Conservation (phyloP, 2,888 invertebrate species). For the Agrotis exclamationis region DNA sequence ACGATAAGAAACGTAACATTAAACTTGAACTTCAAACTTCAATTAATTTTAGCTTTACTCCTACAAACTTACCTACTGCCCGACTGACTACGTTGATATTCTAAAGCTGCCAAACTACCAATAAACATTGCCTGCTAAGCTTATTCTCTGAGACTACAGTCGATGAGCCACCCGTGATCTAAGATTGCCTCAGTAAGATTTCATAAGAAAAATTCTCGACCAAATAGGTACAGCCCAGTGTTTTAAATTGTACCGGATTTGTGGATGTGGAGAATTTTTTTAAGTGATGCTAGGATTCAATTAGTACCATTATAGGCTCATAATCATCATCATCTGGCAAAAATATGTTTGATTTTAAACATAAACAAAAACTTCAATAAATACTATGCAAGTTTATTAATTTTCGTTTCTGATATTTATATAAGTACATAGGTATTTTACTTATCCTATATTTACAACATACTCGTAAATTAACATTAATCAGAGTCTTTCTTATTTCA, state of each 20-base stretch:
- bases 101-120: background rate
- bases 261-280: too few relatives aligned
- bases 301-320: too few relatives aligned
- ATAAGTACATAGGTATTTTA: background rate
- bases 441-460: constrained; percentile 43
- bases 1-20: constrained; percentile 30
- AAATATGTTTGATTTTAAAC: background rate
- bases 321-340: background rate
- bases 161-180: too few relatives aligned
- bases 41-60: background rate
- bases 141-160: too few relatives aligned
- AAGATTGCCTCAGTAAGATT: too few relatives aligned
- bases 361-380: constrained; percentile 32
- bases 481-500: constrained; percentile 6
- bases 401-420: constrained; percentile 20
- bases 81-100: background rate
- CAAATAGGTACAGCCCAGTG: too few relatives aligned
- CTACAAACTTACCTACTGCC: background rate
- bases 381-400: constrained; percentile 31
- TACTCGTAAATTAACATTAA: background rate
- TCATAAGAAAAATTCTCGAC: too few relatives aligned
- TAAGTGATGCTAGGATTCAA: too few relatives aligned
- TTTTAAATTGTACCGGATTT: too few relatives aligned
- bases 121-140: background rate
- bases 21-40: constrained; percentile 35